Percentiles rank a stretch among this genome's conserved stretches.
Conservation (phyloP, 2,888 invertebrate genomes). For the Scaptomyza flava region DNA sequence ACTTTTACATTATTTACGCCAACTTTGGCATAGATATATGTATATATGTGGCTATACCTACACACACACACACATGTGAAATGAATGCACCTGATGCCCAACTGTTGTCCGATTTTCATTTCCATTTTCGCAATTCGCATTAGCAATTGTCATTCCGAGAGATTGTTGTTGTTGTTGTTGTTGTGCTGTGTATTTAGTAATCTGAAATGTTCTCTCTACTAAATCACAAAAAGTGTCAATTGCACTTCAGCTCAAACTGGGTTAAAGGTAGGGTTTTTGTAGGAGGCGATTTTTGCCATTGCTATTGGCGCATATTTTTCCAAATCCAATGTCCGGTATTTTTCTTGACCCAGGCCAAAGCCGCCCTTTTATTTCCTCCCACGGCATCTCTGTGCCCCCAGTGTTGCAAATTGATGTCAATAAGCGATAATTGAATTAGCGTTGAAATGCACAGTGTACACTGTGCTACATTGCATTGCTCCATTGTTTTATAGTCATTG, state of each 20-base stretch:
- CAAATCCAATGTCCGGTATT: constrained; percentile 26
- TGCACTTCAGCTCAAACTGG: constrained; percentile 54
- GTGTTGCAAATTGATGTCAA: constrained; percentile 75
- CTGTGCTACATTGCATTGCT: constrained; percentile 63
- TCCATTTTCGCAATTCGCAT: constrained; percentile 45
- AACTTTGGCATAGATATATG: constrained; percentile 47
- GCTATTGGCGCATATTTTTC: constrained; percentile 25
- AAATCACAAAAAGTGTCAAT: constrained; percentile 77
- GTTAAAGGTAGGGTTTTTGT: background rate
- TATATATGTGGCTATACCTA: background rate
- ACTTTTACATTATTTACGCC: constrained; percentile 71
- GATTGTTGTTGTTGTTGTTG: constrained; percentile 9
- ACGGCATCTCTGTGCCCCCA: background rate
- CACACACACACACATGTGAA: background rate
- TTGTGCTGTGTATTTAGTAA: constrained; percentile 59
- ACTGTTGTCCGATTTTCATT: constrained; percentile 50
- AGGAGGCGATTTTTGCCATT: background rate
- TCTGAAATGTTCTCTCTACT: constrained; percentile 64
- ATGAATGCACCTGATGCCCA: constrained; percentile 55
- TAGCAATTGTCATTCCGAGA: constrained; percentile 62
- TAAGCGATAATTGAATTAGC: constrained; percentile 82
- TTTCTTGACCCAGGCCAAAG: background rate
- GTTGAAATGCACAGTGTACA: constrained; percentile 67
- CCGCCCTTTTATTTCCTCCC: background rate
- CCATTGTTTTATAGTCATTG: constrained; percentile 49